These are phyloP conservation scores for Lacerta viridis DNA, from an alignment of 2,797 vertebrate species.

Conservation along the genomic window DNA sequence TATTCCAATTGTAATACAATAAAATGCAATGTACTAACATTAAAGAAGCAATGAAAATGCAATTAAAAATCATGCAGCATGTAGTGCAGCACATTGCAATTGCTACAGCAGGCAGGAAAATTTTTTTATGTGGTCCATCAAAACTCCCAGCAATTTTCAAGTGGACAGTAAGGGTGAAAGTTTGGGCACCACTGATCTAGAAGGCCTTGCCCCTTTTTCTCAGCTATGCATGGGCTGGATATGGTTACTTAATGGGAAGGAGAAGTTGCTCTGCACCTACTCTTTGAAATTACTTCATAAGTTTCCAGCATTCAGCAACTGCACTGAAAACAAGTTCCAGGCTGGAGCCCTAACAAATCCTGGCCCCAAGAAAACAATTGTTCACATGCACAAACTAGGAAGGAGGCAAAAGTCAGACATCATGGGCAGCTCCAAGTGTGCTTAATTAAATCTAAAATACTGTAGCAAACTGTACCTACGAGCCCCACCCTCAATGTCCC, in stretches of 20 bases:
- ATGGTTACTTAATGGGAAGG: not conserved
- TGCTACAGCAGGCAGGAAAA: no score
- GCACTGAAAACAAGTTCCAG: not conserved
- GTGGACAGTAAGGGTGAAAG: no score
- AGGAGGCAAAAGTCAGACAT: not conserved
- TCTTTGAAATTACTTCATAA: not conserved
- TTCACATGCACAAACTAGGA: not conserved
- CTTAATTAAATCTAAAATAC: not conserved
- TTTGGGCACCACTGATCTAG: no score
- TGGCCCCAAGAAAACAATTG: not conserved
- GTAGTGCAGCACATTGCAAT: no score
- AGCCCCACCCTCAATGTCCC: not conserved
- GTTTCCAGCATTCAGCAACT: no score
- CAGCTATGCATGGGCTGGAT: not conserved
- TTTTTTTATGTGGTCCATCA: no score
- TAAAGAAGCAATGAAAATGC: no score
- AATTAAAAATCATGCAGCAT: no score
- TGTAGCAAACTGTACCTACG: not conserved
- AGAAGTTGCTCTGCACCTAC: not conserved
- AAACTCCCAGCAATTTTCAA: no score
- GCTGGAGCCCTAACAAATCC: not conserved
- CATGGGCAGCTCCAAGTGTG: not conserved
- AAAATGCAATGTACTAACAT: no score
- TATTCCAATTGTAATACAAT: no score
- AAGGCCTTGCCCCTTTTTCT: no score